Percentiles rank a stretch among this genome's conserved stretches.
phyloP scores from a whole-genome alignment of 2,797 vertebrate genomes.

The Pantherophis vulpinus region DNA sequence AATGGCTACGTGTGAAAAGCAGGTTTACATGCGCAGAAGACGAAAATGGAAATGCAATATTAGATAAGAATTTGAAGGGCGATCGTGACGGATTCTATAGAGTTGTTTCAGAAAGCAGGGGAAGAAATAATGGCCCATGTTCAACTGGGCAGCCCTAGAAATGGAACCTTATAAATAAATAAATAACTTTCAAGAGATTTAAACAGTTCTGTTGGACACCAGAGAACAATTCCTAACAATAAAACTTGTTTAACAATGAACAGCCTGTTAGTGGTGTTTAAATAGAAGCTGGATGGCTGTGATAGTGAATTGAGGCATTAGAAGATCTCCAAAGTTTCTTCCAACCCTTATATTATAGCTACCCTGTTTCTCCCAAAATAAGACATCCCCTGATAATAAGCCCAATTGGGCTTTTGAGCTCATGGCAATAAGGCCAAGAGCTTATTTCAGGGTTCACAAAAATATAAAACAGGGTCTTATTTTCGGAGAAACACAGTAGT shows the following conservation, averaged over 20 bases:
- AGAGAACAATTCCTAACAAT: not conserved
- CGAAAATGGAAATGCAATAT: not conserved
- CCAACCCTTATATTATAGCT: not conserved
- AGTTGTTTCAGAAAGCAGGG: not conserved
- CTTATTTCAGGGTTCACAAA: too few relatives aligned
- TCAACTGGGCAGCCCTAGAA: not conserved
- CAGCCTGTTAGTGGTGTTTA: not conserved
- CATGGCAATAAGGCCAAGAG: too few relatives aligned
- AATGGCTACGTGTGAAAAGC: not conserved
- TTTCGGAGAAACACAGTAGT: not conserved
- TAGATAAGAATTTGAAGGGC: not conserved
- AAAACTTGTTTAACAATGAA: not conserved
- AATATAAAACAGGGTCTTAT: too few relatives aligned
- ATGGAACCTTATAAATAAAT: not conserved
- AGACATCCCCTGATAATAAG: too few relatives aligned
- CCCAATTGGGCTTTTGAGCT: too few relatives aligned
- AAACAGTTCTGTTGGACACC: not conserved
- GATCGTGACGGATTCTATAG: not conserved
- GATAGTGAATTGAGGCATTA: not conserved
- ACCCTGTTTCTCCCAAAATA: too few relatives aligned
- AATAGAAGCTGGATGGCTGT: not conserved
- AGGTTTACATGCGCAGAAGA: not conserved
- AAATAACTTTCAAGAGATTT: not conserved
- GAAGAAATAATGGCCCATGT: not conserved
- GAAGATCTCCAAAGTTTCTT: not conserved